phyloP scores from a whole-genome alignment of 2,797 vertebrate species.

The Prunella strophiata region DNA sequence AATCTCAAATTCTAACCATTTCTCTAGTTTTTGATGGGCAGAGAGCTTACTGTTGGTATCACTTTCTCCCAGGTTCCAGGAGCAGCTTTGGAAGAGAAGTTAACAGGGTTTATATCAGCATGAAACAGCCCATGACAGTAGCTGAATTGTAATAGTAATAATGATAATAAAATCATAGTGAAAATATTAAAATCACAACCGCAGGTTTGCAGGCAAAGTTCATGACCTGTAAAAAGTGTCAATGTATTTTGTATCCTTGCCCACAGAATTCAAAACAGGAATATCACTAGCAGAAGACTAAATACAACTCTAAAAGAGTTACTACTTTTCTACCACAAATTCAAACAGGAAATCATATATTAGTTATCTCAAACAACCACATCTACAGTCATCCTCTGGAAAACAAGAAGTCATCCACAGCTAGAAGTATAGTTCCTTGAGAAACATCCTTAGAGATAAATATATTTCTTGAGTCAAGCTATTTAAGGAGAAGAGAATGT shows the following conservation, averaged over 20 bases:
- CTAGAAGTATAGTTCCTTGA: background rate
- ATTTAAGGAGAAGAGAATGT: background rate
- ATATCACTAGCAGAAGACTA: background rate
- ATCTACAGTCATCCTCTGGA: background rate
- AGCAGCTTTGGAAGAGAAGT: background rate
- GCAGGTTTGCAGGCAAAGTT: background rate
- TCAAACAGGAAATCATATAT: slow-evolving; percentile 39
- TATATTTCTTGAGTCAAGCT: background rate
- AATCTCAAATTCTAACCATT: background rate
- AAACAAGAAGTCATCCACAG: background rate
- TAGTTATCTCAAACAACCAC: slow-evolving; percentile 13
- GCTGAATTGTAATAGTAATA: background rate
- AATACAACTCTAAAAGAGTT: background rate
- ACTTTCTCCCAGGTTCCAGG: background rate
- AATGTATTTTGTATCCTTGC: background rate
- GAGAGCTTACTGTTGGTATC: background rate
- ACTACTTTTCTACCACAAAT: background rate
- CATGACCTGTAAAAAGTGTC: background rate
- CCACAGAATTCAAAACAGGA: background rate
- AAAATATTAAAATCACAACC: background rate
- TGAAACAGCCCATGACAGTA: background rate
- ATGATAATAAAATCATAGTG: background rate
- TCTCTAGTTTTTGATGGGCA: background rate
- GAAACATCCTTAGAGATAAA: slow-evolving; percentile 8
- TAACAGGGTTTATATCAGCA: background rate